Base-by-base conservation (phyloP, 2,113 vertebrate species). In the Ctenodactylus gundi region DNA sequence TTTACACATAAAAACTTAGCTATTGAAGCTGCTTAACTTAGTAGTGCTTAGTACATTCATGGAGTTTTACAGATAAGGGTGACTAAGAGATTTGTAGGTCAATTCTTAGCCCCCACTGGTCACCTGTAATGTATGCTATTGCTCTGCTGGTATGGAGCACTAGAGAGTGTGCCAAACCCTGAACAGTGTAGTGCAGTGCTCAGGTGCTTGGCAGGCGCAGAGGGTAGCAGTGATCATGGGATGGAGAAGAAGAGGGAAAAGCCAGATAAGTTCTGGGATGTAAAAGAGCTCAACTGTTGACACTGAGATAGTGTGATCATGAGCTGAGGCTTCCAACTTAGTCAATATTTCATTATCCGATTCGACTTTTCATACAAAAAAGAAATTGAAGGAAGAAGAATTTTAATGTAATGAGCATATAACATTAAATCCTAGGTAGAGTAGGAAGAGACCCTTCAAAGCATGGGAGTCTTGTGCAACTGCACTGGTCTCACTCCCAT, bases 1-100 rank as follows among this genome's bases (percentile, higher is more conserved):
- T 92, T 93, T 91, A 34, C 31, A 67, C 77, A 73, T 49, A 95
- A 73, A 89, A 83, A 78, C 93, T 78, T 34, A 67, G 9, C 62
- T 57, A 73, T 73, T 82, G 77, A 72, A 92, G 57, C 68, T 67
- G 29, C 29, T 27, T 23, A 51, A 39, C 64, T 78, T 57, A 51
- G 70, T 58, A 62, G 46, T 77, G 76, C 91, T 86, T 77, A 77
- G 67, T 85, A 72, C 64, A n/a, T 85, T 92, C 68, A 85, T 55
- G 75, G 34, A 93, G 29, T 53, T 94, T 68, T 39, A 20, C 23
- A 91, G 44, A 36, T 72, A 88, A 15, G 13, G 31, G 9, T 57
- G 29, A 36, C 21, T 73, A 85, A 75, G 57, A 58, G 31, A 8
- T 78, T 60, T 46, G 4, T n/a, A 27, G 12, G 29, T 57, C 39